Evolutionary conservation across 2,113 vertebrate genomes (phyloP).

Genomic region (Pedetes capensis): DNA sequence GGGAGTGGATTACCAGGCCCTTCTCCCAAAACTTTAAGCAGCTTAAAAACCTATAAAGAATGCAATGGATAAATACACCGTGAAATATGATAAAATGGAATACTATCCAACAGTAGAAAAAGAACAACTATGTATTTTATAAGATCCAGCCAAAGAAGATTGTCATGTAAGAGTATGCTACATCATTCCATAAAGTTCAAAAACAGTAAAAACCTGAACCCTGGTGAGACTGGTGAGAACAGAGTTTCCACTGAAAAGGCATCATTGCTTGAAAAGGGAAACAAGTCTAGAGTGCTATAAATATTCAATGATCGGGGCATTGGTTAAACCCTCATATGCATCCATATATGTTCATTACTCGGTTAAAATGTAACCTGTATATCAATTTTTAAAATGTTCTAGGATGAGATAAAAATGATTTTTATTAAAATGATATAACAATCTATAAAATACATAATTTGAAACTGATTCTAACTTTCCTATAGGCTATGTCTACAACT

Average conservation of each 20-base stretch:
- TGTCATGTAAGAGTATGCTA: not conserved
- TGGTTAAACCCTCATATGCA: not conserved
- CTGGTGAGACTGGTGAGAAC: not conserved
- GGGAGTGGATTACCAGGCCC: too few relatives aligned
- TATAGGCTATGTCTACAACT: not conserved
- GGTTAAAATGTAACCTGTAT: not conserved
- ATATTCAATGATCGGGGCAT: not conserved
- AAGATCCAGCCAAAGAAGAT: not conserved
- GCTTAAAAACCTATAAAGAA: not conserved
- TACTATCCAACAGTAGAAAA: not conserved
- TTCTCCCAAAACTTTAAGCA: not conserved
- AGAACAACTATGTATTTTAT: not conserved
- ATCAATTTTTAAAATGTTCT: not conserved
- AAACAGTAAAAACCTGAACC: not conserved
- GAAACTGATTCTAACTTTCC: not conserved
- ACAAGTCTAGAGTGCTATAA: accelerated
- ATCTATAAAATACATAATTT: not conserved
- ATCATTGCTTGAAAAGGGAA: not conserved
- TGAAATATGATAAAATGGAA: not conserved
- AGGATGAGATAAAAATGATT: not conserved
- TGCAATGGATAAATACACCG: not conserved
- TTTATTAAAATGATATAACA: not conserved
- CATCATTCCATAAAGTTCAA: not conserved
- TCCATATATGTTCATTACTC: not conserved
- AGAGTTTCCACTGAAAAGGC: not conserved